phyloP scores from a whole-genome alignment of 2,888 invertebrate species.

The Xestia c-nigrum region DNA sequence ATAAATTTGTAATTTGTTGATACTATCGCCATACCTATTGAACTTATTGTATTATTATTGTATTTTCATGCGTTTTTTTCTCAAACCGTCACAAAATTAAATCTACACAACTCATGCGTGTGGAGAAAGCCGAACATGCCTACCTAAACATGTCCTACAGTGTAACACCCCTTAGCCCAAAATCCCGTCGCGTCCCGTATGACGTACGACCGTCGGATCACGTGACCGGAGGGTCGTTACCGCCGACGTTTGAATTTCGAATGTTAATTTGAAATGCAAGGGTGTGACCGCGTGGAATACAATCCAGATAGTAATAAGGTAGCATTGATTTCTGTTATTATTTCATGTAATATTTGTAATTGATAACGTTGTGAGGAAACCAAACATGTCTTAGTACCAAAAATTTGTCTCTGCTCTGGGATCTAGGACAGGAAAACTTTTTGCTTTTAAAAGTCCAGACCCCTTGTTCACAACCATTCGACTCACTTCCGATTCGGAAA shows the following conservation, averaged over 20 bases:
- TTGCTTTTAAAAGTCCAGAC: no score
- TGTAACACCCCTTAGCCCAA: slow-evolving; percentile 27
- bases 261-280: slow-evolving; percentile 83
- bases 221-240: slow-evolving; percentile 77
- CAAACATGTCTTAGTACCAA: no score
- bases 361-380: not conserved
- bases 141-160: not conserved
- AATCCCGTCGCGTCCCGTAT: slow-evolving; percentile 34
- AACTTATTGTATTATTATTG: not conserved
- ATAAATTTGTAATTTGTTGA: no score
- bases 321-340: slow-evolving; percentile 53
- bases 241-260: slow-evolving; percentile 81
- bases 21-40: no score
- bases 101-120: not conserved
- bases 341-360: slow-evolving; percentile 12
- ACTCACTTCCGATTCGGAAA: no score
- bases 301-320: slow-evolving; percentile 64
- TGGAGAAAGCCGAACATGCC: not conserved
- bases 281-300: slow-evolving; percentile 78
- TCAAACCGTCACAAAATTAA: not conserved
- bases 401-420: no score
- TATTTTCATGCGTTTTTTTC: not conserved
- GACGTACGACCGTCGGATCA: slow-evolving; percentile 63
- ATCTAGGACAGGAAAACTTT: no score
- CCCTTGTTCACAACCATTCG: no score